Conservation (phyloP, 1,140 invertebrate genomes). For the Drosophila ironensis region DNA sequence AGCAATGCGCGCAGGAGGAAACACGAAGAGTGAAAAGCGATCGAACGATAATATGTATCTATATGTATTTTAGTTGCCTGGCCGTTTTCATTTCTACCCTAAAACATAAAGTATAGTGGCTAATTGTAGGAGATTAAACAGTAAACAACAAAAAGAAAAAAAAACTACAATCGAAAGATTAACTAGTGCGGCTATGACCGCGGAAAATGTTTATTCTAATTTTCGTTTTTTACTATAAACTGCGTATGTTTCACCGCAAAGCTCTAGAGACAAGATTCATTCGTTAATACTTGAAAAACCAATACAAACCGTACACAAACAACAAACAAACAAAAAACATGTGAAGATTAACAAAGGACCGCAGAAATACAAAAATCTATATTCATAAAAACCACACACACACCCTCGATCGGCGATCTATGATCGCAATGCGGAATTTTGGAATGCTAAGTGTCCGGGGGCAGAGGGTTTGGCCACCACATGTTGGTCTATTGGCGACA, state of each 20-base stretch:
- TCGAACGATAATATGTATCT: conserved; percentile 39
- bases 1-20: too few species aligned
- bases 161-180: conserved; percentile 12
- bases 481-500: background rate
- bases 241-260: conserved; percentile 45
- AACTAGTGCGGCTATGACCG: conserved; percentile 18
- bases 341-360: conserved; percentile 64
- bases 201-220: conserved; percentile 43
- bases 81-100: conserved; percentile 62
- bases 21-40: background rate
- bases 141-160: conserved; percentile 14
- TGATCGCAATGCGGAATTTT: too few species aligned
- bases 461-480: background rate
- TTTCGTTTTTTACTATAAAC: conserved; percentile 31
- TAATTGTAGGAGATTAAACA: conserved; percentile 56
- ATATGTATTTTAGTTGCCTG: conserved; percentile 63
- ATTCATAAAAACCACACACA: conserved; percentile 67
- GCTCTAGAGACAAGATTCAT: conserved; percentile 36
- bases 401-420: too few species aligned
- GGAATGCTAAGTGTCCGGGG: background rate
- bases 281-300: conserved; percentile 54
- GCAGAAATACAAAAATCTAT: conserved; percentile 63
- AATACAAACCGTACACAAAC: background rate
- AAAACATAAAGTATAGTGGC: conserved; percentile 53
- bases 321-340: conserved; percentile 46